Conservation (phyloP, 2,888 invertebrate genomes). For the Eudemis profundana region DNA sequence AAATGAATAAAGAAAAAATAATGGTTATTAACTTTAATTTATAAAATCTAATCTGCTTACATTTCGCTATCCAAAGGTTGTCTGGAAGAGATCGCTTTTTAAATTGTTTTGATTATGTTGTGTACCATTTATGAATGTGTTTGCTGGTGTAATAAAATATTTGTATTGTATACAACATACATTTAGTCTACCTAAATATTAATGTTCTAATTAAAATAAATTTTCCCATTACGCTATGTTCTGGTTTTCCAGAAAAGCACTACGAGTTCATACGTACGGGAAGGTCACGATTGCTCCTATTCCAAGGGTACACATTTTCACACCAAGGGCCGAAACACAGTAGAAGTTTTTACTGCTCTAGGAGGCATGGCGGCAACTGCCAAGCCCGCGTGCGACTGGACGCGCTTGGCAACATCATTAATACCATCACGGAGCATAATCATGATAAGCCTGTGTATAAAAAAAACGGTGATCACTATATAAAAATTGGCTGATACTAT, state of each 20-base stretch:
- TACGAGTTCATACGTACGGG: slow-evolving; percentile 1
- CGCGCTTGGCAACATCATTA: neutral
- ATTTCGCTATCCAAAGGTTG: no score
- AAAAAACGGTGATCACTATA: neutral
- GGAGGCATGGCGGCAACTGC: slow-evolving; percentile 45
- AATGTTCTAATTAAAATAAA: no score
- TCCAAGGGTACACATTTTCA: slow-evolving; percentile 50
- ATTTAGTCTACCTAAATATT: no score
- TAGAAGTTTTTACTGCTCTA: slow-evolving; percentile 1
- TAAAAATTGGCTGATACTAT: neutral
- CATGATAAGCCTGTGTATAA: slow-evolving; percentile 33
- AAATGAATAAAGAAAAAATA: no score
- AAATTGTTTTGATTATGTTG: no score
- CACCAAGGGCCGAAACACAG: slow-evolving; percentile 41
- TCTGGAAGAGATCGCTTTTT: no score
- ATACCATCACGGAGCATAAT: slow-evolving; percentile 33
- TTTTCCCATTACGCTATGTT: no score
- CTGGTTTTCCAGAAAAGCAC: neutral
- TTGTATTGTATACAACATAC: no score
- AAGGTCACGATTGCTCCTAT: slow-evolving; percentile 43
- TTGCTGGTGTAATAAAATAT: no score
- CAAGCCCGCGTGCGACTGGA: slow-evolving; percentile 46
- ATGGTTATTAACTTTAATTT: no score
- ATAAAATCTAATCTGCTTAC: no score
- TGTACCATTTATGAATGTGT: no score